Percentiles rank a stretch among this genome's conserved stretches.
Conservation (phyloP, 2,888 invertebrate species). For the Lepidocyrtinus sp. region DNA sequence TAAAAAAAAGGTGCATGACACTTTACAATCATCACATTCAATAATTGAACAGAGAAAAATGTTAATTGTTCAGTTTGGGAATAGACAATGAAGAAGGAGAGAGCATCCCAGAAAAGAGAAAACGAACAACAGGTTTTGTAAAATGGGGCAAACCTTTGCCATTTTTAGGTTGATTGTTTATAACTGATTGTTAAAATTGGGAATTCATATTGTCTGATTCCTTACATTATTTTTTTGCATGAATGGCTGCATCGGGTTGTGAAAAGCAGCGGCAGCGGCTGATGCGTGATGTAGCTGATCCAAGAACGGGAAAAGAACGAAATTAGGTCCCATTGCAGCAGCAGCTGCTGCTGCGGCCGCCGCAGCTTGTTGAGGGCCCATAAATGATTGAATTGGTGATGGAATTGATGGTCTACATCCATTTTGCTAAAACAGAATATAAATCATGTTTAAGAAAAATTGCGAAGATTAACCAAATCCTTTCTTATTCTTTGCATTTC, state of each 20-base stretch:
- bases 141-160: too few species aligned
- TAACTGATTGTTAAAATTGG: too few species aligned
- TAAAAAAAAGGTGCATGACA: too few species aligned
- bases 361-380: conserved; percentile 64
- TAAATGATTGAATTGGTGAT: conserved; percentile 67
- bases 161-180: too few species aligned
- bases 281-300: conserved; percentile 69
- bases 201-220: too few species aligned
- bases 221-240: conserved; percentile 69
- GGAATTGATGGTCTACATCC: conserved; percentile 67
- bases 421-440: conserved; percentile 54
- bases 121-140: too few species aligned
- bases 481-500: background rate
- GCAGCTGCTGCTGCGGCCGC: conserved; percentile 64
- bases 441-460: conserved; percentile 26
- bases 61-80: too few species aligned
- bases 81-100: too few species aligned
- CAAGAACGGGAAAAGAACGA: conserved; percentile 69
- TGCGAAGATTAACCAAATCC: conserved; percentile 7
- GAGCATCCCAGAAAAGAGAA: too few species aligned
- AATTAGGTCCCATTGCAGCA: conserved; percentile 68
- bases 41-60: too few species aligned
- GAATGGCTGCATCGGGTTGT: conserved; percentile 69
- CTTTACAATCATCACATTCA: too few species aligned
- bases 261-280: conserved; percentile 63